A percentile compares a stretch with the other conserved stretches of the same genome.
Conservation (phyloP, 1,140 invertebrate species). For the Elymnias hypermnestra region DNA sequence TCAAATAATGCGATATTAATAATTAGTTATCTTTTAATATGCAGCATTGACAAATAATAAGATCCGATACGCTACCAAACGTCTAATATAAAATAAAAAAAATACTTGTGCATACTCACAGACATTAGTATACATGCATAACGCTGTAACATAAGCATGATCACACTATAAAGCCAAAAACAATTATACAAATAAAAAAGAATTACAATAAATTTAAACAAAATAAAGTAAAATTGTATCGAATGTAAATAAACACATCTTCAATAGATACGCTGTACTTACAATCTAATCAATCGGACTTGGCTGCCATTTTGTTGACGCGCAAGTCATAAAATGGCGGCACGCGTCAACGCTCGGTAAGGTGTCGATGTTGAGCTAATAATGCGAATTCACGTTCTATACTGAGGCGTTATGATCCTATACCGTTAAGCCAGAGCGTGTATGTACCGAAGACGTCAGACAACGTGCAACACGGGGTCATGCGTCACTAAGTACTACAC, state of each 20-base stretch:
- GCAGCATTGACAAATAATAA: slow-evolving; percentile 27
- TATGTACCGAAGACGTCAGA: slow-evolving; percentile 44
- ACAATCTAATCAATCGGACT: slow-evolving; percentile 63
- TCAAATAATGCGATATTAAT: slow-evolving; percentile 4
- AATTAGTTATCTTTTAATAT: slow-evolving; percentile 17
- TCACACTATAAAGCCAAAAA: slow-evolving; percentile 69
- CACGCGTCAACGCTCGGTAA: slow-evolving; percentile 34
- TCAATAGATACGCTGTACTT: slow-evolving; percentile 68
- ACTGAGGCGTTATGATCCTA: slow-evolving; percentile 21
- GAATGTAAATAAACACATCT: slow-evolving; percentile 51
- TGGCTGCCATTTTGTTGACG: slow-evolving; percentile 54
- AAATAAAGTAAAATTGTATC: slow-evolving; percentile 50
- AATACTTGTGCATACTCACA: slow-evolving; percentile 73
- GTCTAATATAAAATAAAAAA: slow-evolving; percentile 51
- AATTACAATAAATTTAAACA: slow-evolving; percentile 34
- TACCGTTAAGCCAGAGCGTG: slow-evolving; percentile 27
- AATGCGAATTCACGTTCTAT: slow-evolving; percentile 20
- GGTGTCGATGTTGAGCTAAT: slow-evolving; percentile 22
- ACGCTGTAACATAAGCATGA: slow-evolving; percentile 71
- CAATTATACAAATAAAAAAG: slow-evolving; percentile 42
- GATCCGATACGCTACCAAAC: slow-evolving; percentile 39
- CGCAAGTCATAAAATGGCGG: slow-evolving; percentile 55
- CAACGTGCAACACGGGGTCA: slow-evolving; percentile 54
- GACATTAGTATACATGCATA: slow-evolving; percentile 69
- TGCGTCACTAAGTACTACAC: slow-evolving; percentile 29